These are phyloP conservation scores for Zoanthus solanderi DNA, from an alignment of 92 coral and sea anemone species.

Conservation along the genomic window DNA sequence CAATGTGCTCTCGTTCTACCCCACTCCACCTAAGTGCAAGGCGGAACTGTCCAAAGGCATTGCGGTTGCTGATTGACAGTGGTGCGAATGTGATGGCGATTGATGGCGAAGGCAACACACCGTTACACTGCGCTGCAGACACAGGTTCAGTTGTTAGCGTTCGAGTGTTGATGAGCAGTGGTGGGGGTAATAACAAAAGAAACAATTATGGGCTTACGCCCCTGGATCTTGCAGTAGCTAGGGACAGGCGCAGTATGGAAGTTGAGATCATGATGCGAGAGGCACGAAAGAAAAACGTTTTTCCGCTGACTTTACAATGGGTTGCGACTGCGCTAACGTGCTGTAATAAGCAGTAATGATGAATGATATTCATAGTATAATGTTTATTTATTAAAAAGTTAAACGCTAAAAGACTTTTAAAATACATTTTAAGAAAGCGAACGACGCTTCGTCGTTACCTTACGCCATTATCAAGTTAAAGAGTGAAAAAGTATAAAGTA, in stretches of 20 bases:
- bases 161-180: neutral
- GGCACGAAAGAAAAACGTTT: constrained; percentile 13
- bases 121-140: constrained; percentile 35
- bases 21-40: constrained; percentile 36
- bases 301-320: constrained; percentile 30
- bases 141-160: constrained; percentile 19
- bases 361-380: too few species aligned
- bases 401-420: too few species aligned
- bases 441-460: too few species aligned
- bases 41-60: constrained; percentile 26
- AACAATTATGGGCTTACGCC: constrained; percentile 38
- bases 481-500: too few species aligned
- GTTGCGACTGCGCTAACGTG: constrained; percentile 21
- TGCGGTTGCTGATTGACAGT: constrained; percentile 25
- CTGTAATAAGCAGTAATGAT: neutral
- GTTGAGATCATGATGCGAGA: constrained; percentile 9
- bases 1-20: constrained; percentile 14
- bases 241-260: constrained; percentile 46
- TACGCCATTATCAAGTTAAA: too few species aligned
- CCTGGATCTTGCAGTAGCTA: constrained; percentile 20
- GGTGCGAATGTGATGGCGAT: constrained; percentile 31
- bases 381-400: too few species aligned
- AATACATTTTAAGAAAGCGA: too few species aligned
- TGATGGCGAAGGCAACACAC: constrained; percentile 39
- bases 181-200: constrained; percentile 15